Conservation (phyloP, 2,888 invertebrate genomes). For the Pediacus dermestoides region DNA sequence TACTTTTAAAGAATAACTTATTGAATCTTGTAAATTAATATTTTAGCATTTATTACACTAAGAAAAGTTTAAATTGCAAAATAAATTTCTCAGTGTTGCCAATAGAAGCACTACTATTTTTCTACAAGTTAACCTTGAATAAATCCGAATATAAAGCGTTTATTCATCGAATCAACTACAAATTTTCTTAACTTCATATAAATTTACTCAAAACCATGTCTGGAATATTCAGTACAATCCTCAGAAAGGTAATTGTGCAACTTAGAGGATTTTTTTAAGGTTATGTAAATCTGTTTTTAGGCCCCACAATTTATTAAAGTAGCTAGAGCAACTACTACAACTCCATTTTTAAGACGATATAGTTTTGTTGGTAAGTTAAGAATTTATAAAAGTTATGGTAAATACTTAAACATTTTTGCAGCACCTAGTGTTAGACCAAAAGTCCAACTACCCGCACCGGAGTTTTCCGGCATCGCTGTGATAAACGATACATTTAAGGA, state of each 20-base stretch:
- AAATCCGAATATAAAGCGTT: too few species aligned
- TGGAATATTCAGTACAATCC: conserved; percentile 26
- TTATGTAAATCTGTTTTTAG: conserved; percentile 20
- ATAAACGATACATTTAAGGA: conserved; percentile 82
- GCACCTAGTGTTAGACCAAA: conserved; percentile 47
- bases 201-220: conserved; percentile 20
- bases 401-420: conserved; percentile 30
- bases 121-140: too few species aligned
- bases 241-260: conserved; percentile 25
- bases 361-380: conserved; percentile 14
- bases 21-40: too few species aligned
- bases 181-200: too few species aligned
- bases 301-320: conserved; percentile 25
- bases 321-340: conserved; percentile 3
- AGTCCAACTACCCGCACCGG: conserved; percentile 78
- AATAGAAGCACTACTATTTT: too few species aligned
- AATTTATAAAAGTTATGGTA: background rate
- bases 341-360: conserved; percentile 4
- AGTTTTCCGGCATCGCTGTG: conserved; percentile 82
- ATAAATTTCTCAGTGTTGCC: too few species aligned
- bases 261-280: too few species aligned
- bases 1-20: too few species aligned
- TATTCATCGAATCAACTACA: too few species aligned
- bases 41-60: too few species aligned
- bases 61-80: too few species aligned